phyloP scores from a whole-genome alignment of 1,140 invertebrate genomes.

The Drosophila miranda region DNA sequence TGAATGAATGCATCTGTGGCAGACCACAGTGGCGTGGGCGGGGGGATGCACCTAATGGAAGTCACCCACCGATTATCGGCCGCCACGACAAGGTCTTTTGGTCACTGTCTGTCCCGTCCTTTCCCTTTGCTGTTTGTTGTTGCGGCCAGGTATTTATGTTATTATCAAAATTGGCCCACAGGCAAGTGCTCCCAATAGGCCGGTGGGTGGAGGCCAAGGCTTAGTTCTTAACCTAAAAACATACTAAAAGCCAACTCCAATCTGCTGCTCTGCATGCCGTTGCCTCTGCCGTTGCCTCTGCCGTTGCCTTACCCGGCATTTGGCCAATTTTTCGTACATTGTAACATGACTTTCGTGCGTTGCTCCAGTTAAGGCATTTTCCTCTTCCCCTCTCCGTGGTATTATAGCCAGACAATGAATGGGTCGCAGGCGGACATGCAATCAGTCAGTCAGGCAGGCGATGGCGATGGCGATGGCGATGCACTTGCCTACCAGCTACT shows the following conservation, averaged over 20 bases:
- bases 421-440: slow-evolving; percentile 71
- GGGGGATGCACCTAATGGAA: slow-evolving; percentile 16
- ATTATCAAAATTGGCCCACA: slow-evolving; percentile 67
- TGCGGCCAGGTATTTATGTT: slow-evolving; percentile 49
- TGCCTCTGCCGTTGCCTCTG: no score
- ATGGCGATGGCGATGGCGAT: slow-evolving; percentile 46
- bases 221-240: slow-evolving; percentile 78
- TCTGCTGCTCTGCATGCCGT: no score
- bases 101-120: slow-evolving; percentile 19
- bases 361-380: slow-evolving; percentile 69
- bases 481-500: slow-evolving; percentile 63
- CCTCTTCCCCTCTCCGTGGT: slow-evolving; percentile 15
- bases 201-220: slow-evolving; percentile 56
- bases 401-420: slow-evolving; percentile 67
- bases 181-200: slow-evolving; percentile 28
- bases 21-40: no score
- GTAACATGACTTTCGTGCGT: slow-evolving; percentile 77
- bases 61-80: slow-evolving; percentile 39
- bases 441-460: slow-evolving; percentile 61
- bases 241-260: slow-evolving; percentile 51
- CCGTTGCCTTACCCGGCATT: slow-evolving; percentile 26
- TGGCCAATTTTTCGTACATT: slow-evolving; percentile 69
- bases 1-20: slow-evolving; percentile 36
- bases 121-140: background rate
- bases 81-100: slow-evolving; percentile 63